Evolutionary conservation across 2,888 invertebrate genomes (phyloP), one percentile per base, ranked within the genome.

Genomic region (Lithophane ornitopus): DNA sequence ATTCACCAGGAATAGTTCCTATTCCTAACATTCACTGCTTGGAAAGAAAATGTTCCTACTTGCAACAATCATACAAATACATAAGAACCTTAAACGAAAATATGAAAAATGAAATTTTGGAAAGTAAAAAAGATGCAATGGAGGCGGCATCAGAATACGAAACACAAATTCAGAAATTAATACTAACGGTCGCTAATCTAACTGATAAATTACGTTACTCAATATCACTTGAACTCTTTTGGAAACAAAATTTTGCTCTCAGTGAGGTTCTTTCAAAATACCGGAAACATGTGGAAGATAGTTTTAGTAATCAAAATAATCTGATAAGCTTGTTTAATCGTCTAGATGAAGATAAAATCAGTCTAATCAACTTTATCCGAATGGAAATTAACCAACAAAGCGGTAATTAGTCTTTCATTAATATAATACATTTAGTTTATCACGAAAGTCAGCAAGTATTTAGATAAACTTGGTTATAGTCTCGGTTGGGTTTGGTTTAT

Each of bases 251-350:
- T 90, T 93, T 94, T 63, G 93, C 95, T 69, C 92, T 97, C 61
- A 97, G 97, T 80, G 95, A 97, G 74, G 87, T 94, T n/a, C 91
- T 93, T 4, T 89, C 95, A 28, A 97, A 97, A 89, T 96, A 97
- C 84, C 93, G 97, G 86, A 93, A 94, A 82, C 74, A 95, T 26
- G 70, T 97, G n/a, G 92, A 94, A 80, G 70, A 78, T 14, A 89
- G 91, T 54, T 80, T 93, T 9, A 91, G 89, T 39, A 90, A 89
- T 49, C 91, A 90, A 74, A 87, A 85, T 8, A 83, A 90, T 61
- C 78, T 88, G 1, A n/a, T 72, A 26, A 83, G 92, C 77, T 78
- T 93, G 26, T 66, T 87, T 2, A 85, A 89, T 52, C 87, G 88
- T 14, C 85, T 95, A 52, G 92, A 94, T 83, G 89, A 91, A 62